Conservation (phyloP, 2,797 vertebrate species). For the Hozukius guyotensis region DNA sequence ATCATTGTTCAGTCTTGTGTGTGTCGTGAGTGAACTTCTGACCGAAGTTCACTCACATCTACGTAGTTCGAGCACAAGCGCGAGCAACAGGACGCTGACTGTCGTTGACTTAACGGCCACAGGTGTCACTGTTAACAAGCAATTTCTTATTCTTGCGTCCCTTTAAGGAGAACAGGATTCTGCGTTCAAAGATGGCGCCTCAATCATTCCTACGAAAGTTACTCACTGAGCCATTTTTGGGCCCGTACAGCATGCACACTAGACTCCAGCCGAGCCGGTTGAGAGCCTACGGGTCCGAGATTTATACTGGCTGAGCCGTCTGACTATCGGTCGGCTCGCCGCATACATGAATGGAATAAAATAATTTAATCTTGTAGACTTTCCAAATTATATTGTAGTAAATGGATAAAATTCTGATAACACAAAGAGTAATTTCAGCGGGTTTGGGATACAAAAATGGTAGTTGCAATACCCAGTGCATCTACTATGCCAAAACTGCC, state of each 20-base stretch:
- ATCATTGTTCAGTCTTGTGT: too few relatives aligned
- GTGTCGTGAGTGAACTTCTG: too few relatives aligned
- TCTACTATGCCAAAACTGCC: not conserved
- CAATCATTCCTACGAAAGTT: not conserved
- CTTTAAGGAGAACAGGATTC: not conserved
- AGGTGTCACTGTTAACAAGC: too few relatives aligned
- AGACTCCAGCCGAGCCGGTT: not conserved
- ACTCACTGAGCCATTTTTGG: not conserved
- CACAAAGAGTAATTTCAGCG: not conserved
- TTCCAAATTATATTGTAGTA: not conserved
- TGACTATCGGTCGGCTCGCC: not conserved
- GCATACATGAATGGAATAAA: not conserved
- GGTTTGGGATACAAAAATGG: not conserved
- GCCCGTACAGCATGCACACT: not conserved
- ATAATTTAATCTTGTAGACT: not conserved
- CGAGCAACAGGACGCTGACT: too few relatives aligned
- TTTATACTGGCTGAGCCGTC: not conserved
- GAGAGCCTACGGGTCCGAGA: not conserved
- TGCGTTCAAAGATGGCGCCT: not conserved
- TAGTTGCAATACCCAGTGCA: not conserved
- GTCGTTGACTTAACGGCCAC: too few relatives aligned
- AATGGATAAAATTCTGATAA: not conserved
- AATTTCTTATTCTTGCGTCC: too few relatives aligned
- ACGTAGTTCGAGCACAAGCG: too few relatives aligned
- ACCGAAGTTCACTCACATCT: too few relatives aligned